Evolutionary conservation across 2,797 vertebrate species (phyloP).

Genomic region (Fringilla coelebs): DNA sequence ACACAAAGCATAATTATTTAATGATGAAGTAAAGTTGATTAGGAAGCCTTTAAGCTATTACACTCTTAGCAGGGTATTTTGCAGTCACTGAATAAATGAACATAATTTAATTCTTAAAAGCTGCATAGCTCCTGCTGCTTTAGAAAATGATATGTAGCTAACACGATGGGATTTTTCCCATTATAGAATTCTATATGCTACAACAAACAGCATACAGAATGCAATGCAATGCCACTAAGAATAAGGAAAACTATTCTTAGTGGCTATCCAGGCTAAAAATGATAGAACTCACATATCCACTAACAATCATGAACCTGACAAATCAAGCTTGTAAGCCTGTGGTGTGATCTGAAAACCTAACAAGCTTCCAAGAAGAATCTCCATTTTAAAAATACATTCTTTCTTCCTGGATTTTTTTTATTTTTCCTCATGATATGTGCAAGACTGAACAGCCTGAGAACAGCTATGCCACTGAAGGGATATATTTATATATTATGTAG

Average conservation of each 20-base stretch:
- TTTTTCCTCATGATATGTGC: not conserved
- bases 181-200: not conserved
- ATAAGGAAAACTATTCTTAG: conserved; percentile 33
- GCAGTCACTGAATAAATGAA: conserved; percentile 51
- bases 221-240: not conserved
- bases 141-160: conserved; percentile 11
- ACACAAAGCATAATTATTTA: conserved; percentile 67
- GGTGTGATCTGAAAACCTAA: conserved; percentile 47
- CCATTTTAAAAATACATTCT: not conserved
- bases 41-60: conserved; percentile 65
- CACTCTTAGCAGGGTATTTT: conserved; percentile 37
- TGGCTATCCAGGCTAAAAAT: conserved; percentile 34
- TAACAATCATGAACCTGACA: conserved; percentile 43
- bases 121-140: conserved; percentile 27
- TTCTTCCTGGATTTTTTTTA: not conserved
- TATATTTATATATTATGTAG: conserved; percentile 34
- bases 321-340: conserved; percentile 35
- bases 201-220: not conserved
- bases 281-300: conserved; percentile 4
- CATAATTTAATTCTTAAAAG: conserved; percentile 53
- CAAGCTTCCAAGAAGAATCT: not conserved
- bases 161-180: not conserved
- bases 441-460: conserved; percentile 34
- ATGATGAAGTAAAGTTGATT: conserved; percentile 68
- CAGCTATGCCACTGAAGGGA: not conserved